Percentiles rank a stretch among this genome's conserved stretches.
These are phyloP conservation scores for Peromyscus eremicus DNA, from an alignment of 2,797 vertebrate genomes.

Conservation along the genomic window DNA sequence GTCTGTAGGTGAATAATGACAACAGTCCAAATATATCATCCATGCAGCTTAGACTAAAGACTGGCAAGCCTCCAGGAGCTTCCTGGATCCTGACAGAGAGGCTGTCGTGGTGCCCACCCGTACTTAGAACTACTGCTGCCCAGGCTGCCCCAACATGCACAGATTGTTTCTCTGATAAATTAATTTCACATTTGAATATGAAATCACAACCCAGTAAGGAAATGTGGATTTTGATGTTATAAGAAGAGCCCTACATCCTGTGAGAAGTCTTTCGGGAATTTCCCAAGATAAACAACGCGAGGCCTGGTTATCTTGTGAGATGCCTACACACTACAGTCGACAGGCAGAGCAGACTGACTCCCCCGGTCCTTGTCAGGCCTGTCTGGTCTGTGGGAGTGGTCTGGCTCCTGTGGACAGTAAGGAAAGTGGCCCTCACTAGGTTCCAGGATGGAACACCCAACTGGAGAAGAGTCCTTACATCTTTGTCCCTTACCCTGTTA, in stretches of 20 bases:
- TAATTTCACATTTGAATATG: conserved; percentile 32
- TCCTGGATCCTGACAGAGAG: background rate
- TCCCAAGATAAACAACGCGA: conserved; percentile 46
- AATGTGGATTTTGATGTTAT: conserved; percentile 20
- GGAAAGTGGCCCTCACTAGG: background rate
- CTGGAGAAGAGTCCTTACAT: background rate
- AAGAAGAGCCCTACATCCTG: conserved; percentile 26
- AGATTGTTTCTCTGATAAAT: conserved; percentile 17
- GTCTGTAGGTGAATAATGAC: background rate
- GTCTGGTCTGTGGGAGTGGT: background rate
- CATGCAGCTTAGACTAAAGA: background rate
- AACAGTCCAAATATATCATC: background rate
- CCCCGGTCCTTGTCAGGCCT: background rate
- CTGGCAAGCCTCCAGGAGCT: background rate
- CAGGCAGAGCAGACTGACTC: background rate
- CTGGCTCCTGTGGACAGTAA: conserved; percentile 69
- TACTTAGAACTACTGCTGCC: background rate
- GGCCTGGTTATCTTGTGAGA: conserved; percentile 9
- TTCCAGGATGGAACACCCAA: background rate
- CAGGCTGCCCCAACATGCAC: background rate
- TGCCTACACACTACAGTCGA: background rate
- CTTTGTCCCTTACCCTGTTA: conserved; percentile 31
- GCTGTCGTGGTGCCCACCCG: background rate
- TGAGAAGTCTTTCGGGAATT: conserved; percentile 39
- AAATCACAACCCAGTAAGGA: background rate